Percentiles rank a stretch among this genome's conserved stretches.
These are phyloP conservation scores for Drosophila willistoni DNA, from an alignment of 1,140 invertebrate species.

Conservation along the genomic window DNA sequence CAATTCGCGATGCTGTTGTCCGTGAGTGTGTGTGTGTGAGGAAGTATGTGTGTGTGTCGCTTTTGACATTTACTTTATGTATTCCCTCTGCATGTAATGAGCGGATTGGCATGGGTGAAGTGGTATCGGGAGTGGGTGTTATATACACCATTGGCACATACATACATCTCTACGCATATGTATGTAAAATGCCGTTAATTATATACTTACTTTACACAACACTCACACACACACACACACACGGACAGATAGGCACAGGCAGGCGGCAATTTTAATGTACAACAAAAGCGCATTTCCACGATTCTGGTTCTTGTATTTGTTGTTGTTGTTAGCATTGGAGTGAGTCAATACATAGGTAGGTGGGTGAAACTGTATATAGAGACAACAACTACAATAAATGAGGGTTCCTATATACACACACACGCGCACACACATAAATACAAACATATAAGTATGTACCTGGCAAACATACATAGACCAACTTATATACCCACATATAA, in stretches of 20 bases:
- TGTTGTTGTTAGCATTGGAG: slow-evolving; percentile 14
- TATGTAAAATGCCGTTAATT: slow-evolving; percentile 72
- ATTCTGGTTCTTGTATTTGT: slow-evolving; percentile 56
- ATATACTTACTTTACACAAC: slow-evolving; percentile 76
- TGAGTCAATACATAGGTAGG: slow-evolving; percentile 48
- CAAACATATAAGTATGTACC: not conserved
- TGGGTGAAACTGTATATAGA: slow-evolving; percentile 66
- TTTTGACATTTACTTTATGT: slow-evolving; percentile 81
- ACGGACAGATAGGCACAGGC: slow-evolving; percentile 23
- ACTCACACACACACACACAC: slow-evolving; percentile 28
- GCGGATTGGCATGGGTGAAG: slow-evolving; percentile 25
- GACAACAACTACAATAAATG: slow-evolving; percentile 53
- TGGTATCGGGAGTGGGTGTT: slow-evolving; percentile 27
- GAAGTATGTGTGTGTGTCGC: slow-evolving; percentile 60
- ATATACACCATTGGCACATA: slow-evolving; percentile 56
- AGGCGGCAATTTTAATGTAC: slow-evolving; percentile 77
- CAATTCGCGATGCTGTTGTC: slow-evolving; percentile 36
- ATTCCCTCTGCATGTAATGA: slow-evolving; percentile 71
- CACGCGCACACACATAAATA: slow-evolving; percentile 14
- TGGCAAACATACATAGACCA: slow-evolving; percentile 5
- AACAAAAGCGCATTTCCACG: slow-evolving; percentile 60
- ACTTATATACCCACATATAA: slow-evolving; percentile 50
- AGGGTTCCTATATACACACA: slow-evolving; percentile 40
- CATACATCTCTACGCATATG: slow-evolving; percentile 30
- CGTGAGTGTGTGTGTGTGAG: slow-evolving; percentile 29